Evolutionary conservation across 1,140 invertebrate genomes (phyloP).

Genomic region (Scaptomyza montana): DNA sequence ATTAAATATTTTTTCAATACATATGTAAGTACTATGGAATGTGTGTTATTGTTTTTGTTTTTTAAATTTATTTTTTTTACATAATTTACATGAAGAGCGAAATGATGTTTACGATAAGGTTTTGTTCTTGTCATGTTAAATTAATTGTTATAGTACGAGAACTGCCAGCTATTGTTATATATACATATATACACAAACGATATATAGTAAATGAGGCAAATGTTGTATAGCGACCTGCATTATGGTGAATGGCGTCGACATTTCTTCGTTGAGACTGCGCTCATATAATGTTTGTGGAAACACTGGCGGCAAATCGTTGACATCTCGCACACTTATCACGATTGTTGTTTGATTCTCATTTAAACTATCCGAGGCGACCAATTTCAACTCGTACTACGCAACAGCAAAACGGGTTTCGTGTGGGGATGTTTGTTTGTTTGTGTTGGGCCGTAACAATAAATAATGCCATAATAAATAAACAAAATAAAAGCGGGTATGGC

Average conservation of each 20-base stretch:
- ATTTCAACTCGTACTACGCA: conserved; percentile 91
- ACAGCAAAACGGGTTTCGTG: conserved; percentile 34
- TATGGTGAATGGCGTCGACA: conserved; percentile 86
- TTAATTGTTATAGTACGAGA: conserved; percentile 62
- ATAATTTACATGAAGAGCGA: conserved; percentile 48
- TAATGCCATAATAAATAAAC: conserved; percentile 49
- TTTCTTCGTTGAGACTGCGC: conserved; percentile 88
- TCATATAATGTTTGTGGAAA: conserved; percentile 90
- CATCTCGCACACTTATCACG: conserved; percentile 90
- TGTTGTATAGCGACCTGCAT: conserved; percentile 86
- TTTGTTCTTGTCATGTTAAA: conserved; percentile 53
- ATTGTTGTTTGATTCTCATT: conserved; percentile 93
- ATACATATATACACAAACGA: conserved; percentile 27
- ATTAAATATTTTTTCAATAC: conserved; percentile 4
- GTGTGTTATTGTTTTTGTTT: conserved; percentile 48
- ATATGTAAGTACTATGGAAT: conserved; percentile 31
- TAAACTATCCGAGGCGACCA: conserved; percentile 93
- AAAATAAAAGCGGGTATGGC: conserved; percentile 14
- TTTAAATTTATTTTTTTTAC: neutral
- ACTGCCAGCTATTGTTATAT: conserved; percentile 15
- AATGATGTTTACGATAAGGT: conserved; percentile 39
- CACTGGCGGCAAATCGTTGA: conserved; percentile 92
- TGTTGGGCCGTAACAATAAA: conserved; percentile 42
- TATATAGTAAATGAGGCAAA: neutral
- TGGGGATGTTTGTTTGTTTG: conserved; percentile 15